Percentiles rank a stretch among this genome's conserved stretches.
Conservation (phyloP, 2,888 invertebrate species). For the Timema cristinae region DNA sequence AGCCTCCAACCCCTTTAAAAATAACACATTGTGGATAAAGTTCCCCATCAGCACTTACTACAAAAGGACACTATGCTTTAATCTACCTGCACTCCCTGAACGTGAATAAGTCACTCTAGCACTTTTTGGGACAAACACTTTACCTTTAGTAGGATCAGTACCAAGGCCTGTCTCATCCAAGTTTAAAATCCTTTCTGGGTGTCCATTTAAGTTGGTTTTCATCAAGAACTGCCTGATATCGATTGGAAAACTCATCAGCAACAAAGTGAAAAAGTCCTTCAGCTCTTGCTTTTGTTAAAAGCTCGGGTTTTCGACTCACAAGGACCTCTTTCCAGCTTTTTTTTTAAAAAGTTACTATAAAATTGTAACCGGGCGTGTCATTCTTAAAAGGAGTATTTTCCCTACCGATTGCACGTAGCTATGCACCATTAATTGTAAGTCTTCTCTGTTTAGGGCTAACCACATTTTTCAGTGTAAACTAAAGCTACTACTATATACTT, state of each 20-base stretch:
- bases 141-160: slow-evolving; percentile 14
- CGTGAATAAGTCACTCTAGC: background rate
- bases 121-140: slow-evolving; percentile 1
- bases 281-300: background rate
- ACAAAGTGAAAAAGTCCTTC: background rate
- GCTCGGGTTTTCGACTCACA: slow-evolving; percentile 5
- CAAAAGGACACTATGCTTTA: slow-evolving; percentile 7
- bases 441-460: background rate
- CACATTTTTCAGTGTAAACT: slow-evolving; percentile 10
- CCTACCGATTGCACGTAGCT: slow-evolving; percentile 8
- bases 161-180: slow-evolving; percentile 1
- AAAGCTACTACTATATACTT: slow-evolving; percentile 5
- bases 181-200: background rate
- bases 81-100: slow-evolving; percentile 5
- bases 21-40: background rate
- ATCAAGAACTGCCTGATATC: background rate
- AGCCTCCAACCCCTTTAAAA: slow-evolving; percentile 2
- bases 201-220: background rate
- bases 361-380: background rate
- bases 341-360: background rate
- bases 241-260: background rate
- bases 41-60: slow-evolving; percentile 10
- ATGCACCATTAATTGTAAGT: background rate
- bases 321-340: slow-evolving; percentile 9
- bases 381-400: slow-evolving; percentile 7